Evolutionary conservation across 2,113 vertebrate species (phyloP).

Genomic region (Athene cunicularia): DNA sequence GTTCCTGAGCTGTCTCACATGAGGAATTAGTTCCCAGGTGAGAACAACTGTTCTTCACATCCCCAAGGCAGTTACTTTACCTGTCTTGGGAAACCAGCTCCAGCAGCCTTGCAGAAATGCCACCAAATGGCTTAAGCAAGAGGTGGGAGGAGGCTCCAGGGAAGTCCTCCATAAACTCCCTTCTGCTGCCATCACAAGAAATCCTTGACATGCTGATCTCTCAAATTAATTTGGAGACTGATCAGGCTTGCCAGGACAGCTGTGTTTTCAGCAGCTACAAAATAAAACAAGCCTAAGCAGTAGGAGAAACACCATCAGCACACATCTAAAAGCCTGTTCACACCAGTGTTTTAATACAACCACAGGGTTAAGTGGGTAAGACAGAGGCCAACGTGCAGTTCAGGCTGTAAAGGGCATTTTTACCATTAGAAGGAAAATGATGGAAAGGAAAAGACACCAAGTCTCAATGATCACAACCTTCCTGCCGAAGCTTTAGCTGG

Average conservation of each 20-base stretch:
- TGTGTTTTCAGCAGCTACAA: neutral
- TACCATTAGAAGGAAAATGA: neutral
- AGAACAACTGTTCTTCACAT: neutral
- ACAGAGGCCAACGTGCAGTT: accelerated
- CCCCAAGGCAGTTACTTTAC: neutral
- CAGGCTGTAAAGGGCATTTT: neutral
- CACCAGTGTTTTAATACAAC: accelerated
- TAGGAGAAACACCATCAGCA: neutral
- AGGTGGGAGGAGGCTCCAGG: neutral
- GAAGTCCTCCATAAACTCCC: neutral
- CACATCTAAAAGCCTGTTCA: accelerated
- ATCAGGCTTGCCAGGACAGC: neutral
- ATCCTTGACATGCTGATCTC: neutral
- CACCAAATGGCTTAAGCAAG: neutral
- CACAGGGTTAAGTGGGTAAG: accelerated
- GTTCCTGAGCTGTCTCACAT: neutral
- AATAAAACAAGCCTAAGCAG: neutral
- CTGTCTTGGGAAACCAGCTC: neutral
- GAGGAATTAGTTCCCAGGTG: neutral
- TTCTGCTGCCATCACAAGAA: neutral
- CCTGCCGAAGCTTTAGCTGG: neutral
- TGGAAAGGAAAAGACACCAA: neutral
- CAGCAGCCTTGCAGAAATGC: neutral
- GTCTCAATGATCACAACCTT: no score
- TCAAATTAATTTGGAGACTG: accelerated